phyloP scores from a whole-genome alignment of 2,888 invertebrate genomes.

The Tinea pellionella region DNA sequence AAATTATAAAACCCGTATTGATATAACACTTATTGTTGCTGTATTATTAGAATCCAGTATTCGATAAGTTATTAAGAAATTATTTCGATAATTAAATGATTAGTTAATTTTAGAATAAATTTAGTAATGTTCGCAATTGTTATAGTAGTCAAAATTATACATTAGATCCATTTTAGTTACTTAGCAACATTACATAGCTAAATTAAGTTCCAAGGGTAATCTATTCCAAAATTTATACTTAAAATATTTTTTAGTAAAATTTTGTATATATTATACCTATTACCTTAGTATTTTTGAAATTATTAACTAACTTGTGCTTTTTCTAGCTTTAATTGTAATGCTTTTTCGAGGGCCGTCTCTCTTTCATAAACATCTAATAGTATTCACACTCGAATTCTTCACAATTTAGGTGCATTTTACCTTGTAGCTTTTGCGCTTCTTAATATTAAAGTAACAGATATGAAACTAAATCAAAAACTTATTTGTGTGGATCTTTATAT shows the following conservation, averaged over 20 bases:
- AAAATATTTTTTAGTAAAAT: background rate
- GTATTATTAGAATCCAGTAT: background rate
- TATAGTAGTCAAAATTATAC: slow-evolving; percentile 1
- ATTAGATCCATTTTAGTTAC: background rate
- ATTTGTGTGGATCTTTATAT: background rate
- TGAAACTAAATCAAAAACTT: background rate
- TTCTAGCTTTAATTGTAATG: slow-evolving; percentile 15
- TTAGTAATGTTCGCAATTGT: background rate
- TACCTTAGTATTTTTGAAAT: background rate
- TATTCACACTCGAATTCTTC: background rate
- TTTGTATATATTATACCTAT: background rate
- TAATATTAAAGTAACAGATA: background rate
- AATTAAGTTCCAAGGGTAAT: background rate
- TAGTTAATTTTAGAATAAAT: slow-evolving; percentile 1
- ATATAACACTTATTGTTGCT: no score
- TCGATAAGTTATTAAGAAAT: background rate
- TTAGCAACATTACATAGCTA: background rate
- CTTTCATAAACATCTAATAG: background rate
- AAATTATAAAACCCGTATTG: background rate
- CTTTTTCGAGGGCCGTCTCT: slow-evolving; percentile 2
- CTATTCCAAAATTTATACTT: background rate
- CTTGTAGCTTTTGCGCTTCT: slow-evolving; percentile 4
- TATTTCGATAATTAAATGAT: background rate
- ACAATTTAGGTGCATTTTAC: slow-evolving; percentile 1
- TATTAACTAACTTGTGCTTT: slow-evolving; percentile 2